A percentile compares a stretch with the other conserved stretches of the same genome.
Conservation (phyloP, 2,113 vertebrate species). For the Pontoporia blainvillei region DNA sequence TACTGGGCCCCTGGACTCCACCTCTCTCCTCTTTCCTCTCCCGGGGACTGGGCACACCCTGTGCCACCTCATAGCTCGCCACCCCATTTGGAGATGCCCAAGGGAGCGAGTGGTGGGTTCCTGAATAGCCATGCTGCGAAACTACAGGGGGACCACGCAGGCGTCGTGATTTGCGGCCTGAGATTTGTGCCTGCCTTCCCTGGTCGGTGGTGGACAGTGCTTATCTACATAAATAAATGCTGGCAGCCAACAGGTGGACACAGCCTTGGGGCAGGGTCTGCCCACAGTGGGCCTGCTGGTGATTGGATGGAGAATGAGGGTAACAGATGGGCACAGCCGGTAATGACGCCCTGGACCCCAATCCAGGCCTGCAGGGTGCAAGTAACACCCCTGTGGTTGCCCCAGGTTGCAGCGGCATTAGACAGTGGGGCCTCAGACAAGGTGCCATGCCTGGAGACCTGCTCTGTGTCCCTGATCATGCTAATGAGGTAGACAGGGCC, state of each 20-base stretch:
- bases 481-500: neutral
- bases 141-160: neutral
- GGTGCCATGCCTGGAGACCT: neutral
- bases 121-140: neutral
- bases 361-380: neutral
- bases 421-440: neutral
- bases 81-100: neutral
- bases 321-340: neutral
- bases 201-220: constrained; percentile 47
- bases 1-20: too few relatives aligned
- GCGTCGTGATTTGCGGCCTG: constrained; percentile 36
- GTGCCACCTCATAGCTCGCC: neutral
- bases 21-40: neutral
- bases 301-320: too few relatives aligned
- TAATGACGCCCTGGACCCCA: neutral
- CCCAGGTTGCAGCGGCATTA: neutral
- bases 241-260: constrained; percentile 42
- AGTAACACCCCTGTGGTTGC: neutral
- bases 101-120: neutral
- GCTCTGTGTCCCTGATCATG: neutral
- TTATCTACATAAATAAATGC: constrained; percentile 80
- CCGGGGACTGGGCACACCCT: neutral
- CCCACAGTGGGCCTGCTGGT: neutral
- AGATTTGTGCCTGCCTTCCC: constrained; percentile 66
- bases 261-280: neutral